Evolutionary conservation across 2,888 invertebrate genomes (phyloP), one percentile per base, ranked within the genome.

Genomic region (Epirrita christyi): DNA sequence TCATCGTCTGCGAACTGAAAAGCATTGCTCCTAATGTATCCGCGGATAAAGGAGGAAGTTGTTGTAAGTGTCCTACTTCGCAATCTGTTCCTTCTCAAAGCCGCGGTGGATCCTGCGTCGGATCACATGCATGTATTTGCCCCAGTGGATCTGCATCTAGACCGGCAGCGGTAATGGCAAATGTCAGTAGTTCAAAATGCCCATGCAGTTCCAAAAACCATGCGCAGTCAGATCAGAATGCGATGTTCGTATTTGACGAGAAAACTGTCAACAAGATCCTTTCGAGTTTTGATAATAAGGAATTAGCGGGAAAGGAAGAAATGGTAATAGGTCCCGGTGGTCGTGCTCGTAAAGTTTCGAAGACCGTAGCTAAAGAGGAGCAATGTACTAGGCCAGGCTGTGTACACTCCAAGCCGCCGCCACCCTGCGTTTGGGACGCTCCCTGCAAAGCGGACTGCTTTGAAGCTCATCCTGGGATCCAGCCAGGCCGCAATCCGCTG

Each of bases 371-470:
- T 54, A 78, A 80, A 57, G 81, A 82, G 57, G 81, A 82, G 55
- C 76, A 79, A 13, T 87, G 87, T 66, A 84, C 84, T 60, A 86
- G 85, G 63, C 77, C 78, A 10, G 86, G 83, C 46, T 90, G 87
- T 66, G 68, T 89, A 13, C 86, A 87, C 66, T 88, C 86, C 81
- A 73, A 87, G 66, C 87, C 88, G 21, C 88, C 90, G 54, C 79
- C 87, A 56, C 88, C 88, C 11, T 90, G 88, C 63, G 74, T 87
- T 45, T 89, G 88, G 86, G 78, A 89, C 63, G 73, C 76, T 43
- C 89, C 90, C 47, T 91, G 89, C 66, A 88, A 86, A 74, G 89
- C 89, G 0, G 89, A 88, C 66, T 88, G 88, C 72, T 89, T 88
- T 49, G 87, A 88, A 63, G 73, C 86, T 32, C 81, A 69, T 1